Evolutionary conservation across 2,888 invertebrate species (phyloP).

Genomic region (Hydroisotoma schaefferi): DNA sequence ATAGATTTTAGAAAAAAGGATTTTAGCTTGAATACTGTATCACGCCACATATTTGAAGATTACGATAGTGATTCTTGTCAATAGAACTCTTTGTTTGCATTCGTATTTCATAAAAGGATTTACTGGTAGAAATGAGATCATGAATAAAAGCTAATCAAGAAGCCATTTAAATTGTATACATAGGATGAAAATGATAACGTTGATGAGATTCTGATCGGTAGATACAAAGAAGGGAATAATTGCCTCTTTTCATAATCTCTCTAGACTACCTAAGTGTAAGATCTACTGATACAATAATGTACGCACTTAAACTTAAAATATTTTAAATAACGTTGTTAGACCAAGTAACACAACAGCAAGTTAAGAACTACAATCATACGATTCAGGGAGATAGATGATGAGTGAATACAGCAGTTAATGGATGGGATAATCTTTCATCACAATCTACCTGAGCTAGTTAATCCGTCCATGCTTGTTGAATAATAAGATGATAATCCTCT

Average conservation of each 20-base stretch:
- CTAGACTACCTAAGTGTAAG: not conserved
- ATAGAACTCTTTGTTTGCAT: too few relatives aligned
- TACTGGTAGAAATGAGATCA: too few relatives aligned
- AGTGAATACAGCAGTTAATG: conserved; percentile 10
- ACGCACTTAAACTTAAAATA: too few relatives aligned
- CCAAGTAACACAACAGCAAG: too few relatives aligned
- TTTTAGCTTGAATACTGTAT: too few relatives aligned
- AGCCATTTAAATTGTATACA: conserved; percentile 13
- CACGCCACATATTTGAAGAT: too few relatives aligned
- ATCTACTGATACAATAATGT: not conserved
- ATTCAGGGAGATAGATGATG: not conserved
- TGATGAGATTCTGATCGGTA: conserved; percentile 18
- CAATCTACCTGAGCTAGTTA: conserved; percentile 11
- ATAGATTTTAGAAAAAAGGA: too few relatives aligned
- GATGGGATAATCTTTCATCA: conserved; percentile 14
- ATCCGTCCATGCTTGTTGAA: conserved; percentile 10
- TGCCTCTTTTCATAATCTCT: not conserved
- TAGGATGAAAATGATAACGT: conserved; percentile 11
- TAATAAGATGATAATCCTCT: conserved; percentile 18
- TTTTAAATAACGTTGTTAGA: too few relatives aligned
- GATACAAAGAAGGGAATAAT: conserved; percentile 16
- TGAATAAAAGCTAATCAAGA: conserved; percentile 12
- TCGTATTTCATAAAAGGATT: too few relatives aligned
- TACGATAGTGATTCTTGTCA: too few relatives aligned
- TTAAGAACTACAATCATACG: too few relatives aligned